These are phyloP conservation scores for Papilio gigon DNA, from an alignment of 2,888 invertebrate species.

Conservation along the genomic window DNA sequence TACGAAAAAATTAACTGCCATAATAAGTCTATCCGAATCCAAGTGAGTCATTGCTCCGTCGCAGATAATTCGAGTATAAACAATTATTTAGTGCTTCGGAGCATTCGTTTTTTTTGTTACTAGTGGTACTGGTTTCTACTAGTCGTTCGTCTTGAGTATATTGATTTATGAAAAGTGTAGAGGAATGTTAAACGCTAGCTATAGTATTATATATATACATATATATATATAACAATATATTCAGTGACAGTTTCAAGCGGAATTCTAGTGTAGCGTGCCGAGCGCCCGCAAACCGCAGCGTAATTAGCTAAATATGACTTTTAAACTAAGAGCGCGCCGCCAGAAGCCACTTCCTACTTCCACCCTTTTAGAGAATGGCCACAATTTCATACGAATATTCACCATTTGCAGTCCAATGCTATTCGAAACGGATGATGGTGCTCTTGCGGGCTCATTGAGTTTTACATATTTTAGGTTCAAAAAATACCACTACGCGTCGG, in stretches of 20 bases:
- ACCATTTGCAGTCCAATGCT: conserved; percentile 49
- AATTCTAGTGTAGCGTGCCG: conserved; percentile 56
- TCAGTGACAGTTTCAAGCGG: conserved; percentile 57
- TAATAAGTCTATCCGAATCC: too few relatives aligned
- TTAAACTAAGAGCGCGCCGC: conserved; percentile 69
- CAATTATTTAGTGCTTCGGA: too few relatives aligned
- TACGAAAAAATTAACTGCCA: too few relatives aligned
- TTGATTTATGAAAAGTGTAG: not conserved
- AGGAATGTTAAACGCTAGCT: conserved; percentile 1
- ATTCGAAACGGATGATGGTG: conserved; percentile 56
- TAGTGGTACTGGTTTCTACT: too few relatives aligned
- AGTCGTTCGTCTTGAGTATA: not conserved
- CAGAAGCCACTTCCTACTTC: conserved; percentile 61
- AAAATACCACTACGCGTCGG: not conserved
- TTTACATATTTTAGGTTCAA: conserved; percentile 52
- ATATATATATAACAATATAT: too few relatives aligned
- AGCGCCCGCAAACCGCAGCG: conserved; percentile 61
- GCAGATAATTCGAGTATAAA: too few relatives aligned
- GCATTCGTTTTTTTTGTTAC: too few relatives aligned
- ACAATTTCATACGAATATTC: conserved; percentile 56
- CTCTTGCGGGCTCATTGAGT: conserved; percentile 42
- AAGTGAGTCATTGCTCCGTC: too few relatives aligned
- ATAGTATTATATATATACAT: conserved; percentile 26
- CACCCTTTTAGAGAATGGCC: conserved; percentile 64
- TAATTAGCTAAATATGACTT: conserved; percentile 79